phyloP scores from a whole-genome alignment of 2,888 invertebrate species.

The Diabrotica balteata region DNA sequence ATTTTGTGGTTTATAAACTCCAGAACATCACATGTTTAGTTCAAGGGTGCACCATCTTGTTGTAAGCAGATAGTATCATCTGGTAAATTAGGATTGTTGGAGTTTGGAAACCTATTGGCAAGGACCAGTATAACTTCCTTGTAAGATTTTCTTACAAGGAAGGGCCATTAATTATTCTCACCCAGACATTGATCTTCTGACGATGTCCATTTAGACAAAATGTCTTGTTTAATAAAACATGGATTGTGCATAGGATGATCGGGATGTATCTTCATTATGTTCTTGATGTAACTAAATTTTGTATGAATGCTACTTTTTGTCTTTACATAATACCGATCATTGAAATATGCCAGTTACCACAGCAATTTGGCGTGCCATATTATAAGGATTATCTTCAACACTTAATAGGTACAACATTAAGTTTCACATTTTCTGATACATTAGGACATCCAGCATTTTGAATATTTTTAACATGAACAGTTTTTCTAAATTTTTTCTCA shows the following conservation, averaged over 20 bases:
- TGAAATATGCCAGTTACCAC: neutral
- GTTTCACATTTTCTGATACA: too few species aligned
- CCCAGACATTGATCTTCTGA: too few species aligned
- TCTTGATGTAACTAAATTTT: constrained; percentile 10
- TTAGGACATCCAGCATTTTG: too few species aligned
- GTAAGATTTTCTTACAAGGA: neutral
- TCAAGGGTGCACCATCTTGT: constrained; percentile 8
- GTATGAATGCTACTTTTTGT: neutral
- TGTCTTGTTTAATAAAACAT: too few species aligned
- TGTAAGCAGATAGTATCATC: neutral
- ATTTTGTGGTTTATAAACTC: neutral
- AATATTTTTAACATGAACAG: too few species aligned
- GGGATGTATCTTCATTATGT: constrained; percentile 5
- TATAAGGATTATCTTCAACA: neutral
- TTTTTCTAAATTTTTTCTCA: too few species aligned
- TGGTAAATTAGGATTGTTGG: constrained; percentile 5
- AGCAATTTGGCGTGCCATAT: neutral
- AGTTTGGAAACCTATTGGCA: neutral
- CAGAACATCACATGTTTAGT: constrained; percentile 7
- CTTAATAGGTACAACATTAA: neutral
- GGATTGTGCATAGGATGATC: neutral
- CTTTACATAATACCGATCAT: neutral
- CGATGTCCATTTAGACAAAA: too few species aligned
- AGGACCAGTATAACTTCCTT: neutral
- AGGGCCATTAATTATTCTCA: neutral